Evolutionary conservation across 2,888 invertebrate species (phyloP).

Genomic region (Sminthurides aquaticus): DNA sequence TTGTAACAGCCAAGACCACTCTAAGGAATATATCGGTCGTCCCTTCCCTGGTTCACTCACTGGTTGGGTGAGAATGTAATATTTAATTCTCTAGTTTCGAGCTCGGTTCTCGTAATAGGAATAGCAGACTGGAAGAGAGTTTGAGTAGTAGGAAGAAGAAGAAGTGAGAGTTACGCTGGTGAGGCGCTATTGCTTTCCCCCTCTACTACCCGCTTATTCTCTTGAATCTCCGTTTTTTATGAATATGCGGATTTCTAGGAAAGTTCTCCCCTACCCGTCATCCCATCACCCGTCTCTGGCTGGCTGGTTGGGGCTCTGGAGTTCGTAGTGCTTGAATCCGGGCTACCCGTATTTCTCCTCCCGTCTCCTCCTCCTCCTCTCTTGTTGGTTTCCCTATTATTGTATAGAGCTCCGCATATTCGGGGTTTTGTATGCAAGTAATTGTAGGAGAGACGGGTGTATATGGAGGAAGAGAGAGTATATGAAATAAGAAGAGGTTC

Average conservation of each 20-base stretch:
- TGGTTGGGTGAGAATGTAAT: no score
- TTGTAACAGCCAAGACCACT: neutral
- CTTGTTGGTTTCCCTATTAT: neutral
- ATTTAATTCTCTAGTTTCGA: no score
- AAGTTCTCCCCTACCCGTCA: neutral
- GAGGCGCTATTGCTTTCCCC: neutral
- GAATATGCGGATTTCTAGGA: constrained; percentile 2
- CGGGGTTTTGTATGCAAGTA: no score
- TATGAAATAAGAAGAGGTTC: no score
- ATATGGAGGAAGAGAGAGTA: no score
- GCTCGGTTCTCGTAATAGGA: no score
- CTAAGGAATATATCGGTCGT: neutral
- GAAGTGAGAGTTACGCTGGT: neutral
- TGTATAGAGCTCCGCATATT: no score
- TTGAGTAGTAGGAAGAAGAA: neutral
- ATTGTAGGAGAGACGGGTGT: no score
- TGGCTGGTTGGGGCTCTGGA: no score
- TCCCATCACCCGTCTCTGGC: neutral
- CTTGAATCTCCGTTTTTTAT: constrained; percentile 6
- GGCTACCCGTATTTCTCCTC: neutral
- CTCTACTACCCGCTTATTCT: no score
- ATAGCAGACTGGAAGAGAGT: no score
- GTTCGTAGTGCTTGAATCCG: neutral
- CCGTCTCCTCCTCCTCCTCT: neutral
- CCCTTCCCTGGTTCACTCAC: neutral